Percentiles rank a stretch among this genome's conserved stretches.
Conservation (phyloP, 2,113 vertebrate genomes). For the Nipponia nippon region DNA sequence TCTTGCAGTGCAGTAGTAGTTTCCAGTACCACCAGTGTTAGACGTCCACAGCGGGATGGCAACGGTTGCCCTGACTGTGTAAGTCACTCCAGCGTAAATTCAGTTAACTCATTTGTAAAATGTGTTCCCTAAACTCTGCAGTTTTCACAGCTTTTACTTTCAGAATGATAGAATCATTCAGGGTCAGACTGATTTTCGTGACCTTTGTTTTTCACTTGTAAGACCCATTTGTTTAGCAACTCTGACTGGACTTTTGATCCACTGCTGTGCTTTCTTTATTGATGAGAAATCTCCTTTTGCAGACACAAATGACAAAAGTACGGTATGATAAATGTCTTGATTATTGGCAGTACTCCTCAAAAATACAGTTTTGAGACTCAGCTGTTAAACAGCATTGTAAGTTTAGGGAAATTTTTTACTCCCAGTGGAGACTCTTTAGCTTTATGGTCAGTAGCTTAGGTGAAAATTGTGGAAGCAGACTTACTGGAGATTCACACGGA, state of each 20-base stretch:
- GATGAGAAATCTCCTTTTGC: not conserved
- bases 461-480: not conserved
- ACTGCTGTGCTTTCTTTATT: not conserved
- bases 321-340: not conserved
- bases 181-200: not conserved
- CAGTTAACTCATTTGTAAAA: not conserved
- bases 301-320: not conserved
- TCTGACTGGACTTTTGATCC: not conserved
- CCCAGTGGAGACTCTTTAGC: not conserved
- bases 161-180: not conserved
- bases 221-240: not conserved
- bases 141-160: not conserved
- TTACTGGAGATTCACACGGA: not conserved
- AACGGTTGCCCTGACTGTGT: accelerated
- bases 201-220: not conserved
- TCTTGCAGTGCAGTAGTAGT: not conserved
- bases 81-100: not conserved
- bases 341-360: not conserved
- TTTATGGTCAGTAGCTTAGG: not conserved
- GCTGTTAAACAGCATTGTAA: not conserved
- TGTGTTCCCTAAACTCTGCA: not conserved
- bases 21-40: not conserved
- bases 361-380: not conserved
- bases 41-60: accelerated
- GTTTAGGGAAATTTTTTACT: not conserved